phyloP scores from a whole-genome alignment of 2,888 invertebrate species.

The Halictus quadricinctus region DNA sequence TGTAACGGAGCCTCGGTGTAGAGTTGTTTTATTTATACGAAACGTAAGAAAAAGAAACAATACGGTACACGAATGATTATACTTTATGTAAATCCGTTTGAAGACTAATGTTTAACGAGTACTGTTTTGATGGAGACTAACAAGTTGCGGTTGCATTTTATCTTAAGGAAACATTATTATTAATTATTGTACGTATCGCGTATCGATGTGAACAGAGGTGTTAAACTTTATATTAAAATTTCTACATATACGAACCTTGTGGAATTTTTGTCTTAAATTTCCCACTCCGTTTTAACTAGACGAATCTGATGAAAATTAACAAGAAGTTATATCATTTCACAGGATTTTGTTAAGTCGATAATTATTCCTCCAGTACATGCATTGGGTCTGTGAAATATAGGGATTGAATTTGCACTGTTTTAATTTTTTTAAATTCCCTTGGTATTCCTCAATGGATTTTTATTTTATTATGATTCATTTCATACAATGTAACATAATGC shows the following conservation, averaged over 20 bases:
- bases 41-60: slow-evolving; percentile 63
- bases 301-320: neutral
- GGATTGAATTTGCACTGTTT: too few species aligned
- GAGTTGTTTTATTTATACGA: slow-evolving; percentile 70
- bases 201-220: slow-evolving; percentile 70
- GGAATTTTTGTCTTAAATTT: neutral
- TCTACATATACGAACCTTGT: slow-evolving; percentile 56
- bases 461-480: too few species aligned
- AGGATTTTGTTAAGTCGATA: too few species aligned
- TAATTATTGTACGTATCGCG: slow-evolving; percentile 74
- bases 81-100: slow-evolving; percentile 58
- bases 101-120: slow-evolving; percentile 73
- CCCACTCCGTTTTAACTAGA: neutral
- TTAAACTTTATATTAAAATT: slow-evolving; percentile 74
- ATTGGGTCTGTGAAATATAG: too few species aligned
- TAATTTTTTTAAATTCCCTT: too few species aligned
- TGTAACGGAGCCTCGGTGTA: slow-evolving; percentile 24
- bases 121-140: slow-evolving; percentile 74
- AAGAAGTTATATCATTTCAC: too few species aligned
- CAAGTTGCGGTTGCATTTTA: slow-evolving; percentile 67
- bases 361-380: too few species aligned
- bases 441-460: too few species aligned
- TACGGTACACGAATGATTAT: slow-evolving; percentile 42
- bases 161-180: slow-evolving; percentile 69
- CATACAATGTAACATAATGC: too few species aligned